Conservation (phyloP, 2,113 vertebrate species). For the Puma concolor region DNA sequence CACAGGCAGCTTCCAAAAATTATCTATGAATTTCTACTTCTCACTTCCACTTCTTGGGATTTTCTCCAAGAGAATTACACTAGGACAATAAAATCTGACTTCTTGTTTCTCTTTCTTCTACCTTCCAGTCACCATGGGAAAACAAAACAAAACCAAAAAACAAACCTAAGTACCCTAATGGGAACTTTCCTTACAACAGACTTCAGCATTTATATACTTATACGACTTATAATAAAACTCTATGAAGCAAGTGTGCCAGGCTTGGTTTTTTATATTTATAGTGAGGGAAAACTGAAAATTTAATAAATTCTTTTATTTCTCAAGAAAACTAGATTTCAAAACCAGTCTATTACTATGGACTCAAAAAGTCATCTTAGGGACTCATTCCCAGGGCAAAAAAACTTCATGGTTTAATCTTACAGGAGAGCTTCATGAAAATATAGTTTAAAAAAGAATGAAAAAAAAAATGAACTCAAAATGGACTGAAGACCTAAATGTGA, state of each 20-base stretch:
- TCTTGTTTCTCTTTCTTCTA: not conserved
- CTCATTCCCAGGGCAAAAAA: not conserved
- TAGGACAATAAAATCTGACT: not conserved
- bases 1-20: not conserved
- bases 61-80: conserved; percentile 34
- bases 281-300: not conserved
- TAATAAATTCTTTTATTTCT: not conserved
- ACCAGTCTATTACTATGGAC: not conserved
- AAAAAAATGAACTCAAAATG: not conserved
- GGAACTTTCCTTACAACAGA: conserved; percentile 28
- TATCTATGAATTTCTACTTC: not conserved
- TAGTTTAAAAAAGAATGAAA: not conserved
- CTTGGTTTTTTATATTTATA: not conserved
- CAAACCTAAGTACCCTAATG: not conserved
- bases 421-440: not conserved
- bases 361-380: conserved; percentile 6
- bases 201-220: not conserved
- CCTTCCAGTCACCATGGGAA: not conserved
- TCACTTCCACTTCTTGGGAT: not conserved
- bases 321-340: conserved; percentile 35
- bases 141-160: not conserved
- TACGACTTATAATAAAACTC: conserved; percentile 41
- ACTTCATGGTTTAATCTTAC: not conserved
- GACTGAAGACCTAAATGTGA: not conserved
- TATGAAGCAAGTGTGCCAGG: not conserved